Percentiles rank a stretch among this genome's conserved stretches.
Conservation (phyloP, 2,888 invertebrate genomes). For the Anarsia innoxiella region DNA sequence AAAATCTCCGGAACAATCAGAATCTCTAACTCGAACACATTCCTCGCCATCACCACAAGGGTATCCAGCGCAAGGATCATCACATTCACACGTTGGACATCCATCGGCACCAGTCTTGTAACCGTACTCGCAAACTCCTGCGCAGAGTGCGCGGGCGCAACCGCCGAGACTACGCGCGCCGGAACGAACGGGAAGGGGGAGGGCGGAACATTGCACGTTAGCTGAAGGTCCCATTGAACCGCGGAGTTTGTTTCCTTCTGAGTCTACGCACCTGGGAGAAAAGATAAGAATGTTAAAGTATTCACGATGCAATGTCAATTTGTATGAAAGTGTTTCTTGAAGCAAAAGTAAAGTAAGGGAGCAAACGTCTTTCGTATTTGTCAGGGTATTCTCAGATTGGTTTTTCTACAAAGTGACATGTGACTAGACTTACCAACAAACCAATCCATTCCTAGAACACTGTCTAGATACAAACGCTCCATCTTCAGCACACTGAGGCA, state of each 20-base stretch:
- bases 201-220: conserved; percentile 77
- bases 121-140: conserved; percentile 86
- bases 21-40: conserved; percentile 83
- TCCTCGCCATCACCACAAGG: conserved; percentile 82
- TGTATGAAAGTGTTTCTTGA: too few species aligned
- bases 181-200: conserved; percentile 45
- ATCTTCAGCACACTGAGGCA: conserved; percentile 84
- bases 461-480: conserved; percentile 84
- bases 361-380: too few species aligned
- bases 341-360: too few species aligned
- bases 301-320: too few species aligned
- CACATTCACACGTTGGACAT: conserved; percentile 90
- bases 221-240: conserved; percentile 87
- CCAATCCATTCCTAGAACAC: conserved; percentile 88
- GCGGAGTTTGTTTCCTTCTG: conserved; percentile 83
- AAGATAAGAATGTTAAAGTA: conserved; percentile 1
- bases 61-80: conserved; percentile 88
- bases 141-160: conserved; percentile 84
- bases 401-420: too few species aligned
- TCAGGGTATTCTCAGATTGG: too few species aligned
- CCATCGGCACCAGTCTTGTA: conserved; percentile 81
- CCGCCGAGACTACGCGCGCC: conserved; percentile 69
- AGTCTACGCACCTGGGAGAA: conserved; percentile 80
- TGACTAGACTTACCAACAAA: conserved; percentile 84
- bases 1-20: conserved; percentile 76